Evolutionary conservation across 2,113 vertebrate species (phyloP), one percentile per base, ranked within the genome.

Genomic region (Grammomys surdaster): DNA sequence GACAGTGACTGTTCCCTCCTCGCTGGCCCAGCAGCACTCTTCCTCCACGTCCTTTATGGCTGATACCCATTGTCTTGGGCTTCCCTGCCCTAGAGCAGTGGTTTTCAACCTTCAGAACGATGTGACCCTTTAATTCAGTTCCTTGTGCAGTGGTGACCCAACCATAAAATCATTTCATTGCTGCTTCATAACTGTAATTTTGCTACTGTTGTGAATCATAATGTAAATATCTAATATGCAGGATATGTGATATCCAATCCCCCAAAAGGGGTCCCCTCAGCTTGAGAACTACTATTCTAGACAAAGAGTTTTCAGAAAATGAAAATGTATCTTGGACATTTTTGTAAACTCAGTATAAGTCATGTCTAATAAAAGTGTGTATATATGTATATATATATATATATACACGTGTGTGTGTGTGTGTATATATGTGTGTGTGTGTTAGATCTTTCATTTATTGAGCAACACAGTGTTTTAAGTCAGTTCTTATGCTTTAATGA

Each of bases 381-480:
- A 13, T 36, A 24, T 20, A 11, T 24, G 8, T 75, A 22, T 60
- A 16, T 73, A 26, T 75, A 22, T 60, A 16, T 73, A 26, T 65
- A 13, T 33, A 17, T 13, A 20, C 7, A 12, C 48, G 20, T 48
- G 28, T 88, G 19, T 70, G 19, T 84, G 11, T 78, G 56, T 78
- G 2, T 1, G 40, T 63, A 13, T 36, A 14, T 51, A 43, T 31
- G 2, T 58, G 11, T 7, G 7, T 75, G 4, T 40, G 7, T 84
- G n/a, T 84, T 40, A 13, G 22, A n/a, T 65, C 31, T 77, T 14
- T 93, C 86, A 73, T 80, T 36, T 86, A 67, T n/a, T 80, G n/a
- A 93, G 48, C 33, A 51, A 40, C 33, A 26, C 28, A 67, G 54
- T 75, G 90, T 91, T 72, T 92, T 91, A 76, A 95, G 51, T 22